Base-by-base conservation (phyloP, 1,140 invertebrate species). In the Oppia nitens region DNA sequence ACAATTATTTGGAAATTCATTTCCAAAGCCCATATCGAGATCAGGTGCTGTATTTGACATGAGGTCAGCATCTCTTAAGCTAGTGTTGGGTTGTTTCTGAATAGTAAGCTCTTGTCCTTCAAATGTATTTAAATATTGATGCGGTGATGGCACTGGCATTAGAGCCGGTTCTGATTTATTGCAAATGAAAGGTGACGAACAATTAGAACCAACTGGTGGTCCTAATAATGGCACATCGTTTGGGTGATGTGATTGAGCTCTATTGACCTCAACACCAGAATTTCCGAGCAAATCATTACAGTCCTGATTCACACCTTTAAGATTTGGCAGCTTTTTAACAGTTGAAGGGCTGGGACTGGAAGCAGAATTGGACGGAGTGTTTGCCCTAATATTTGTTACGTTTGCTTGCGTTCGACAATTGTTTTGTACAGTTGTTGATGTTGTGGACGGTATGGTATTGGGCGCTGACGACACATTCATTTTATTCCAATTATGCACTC, bases 91-190 rank as follows among this genome's bases (percentile, higher is more conserved):
- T 73, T 94, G 90, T 72, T 93, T 94, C 70, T 93, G 90, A 73
- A 94, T 95, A 55, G 89, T 93, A 62, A 94, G 73, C 76, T 95
- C 91, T 77, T 95, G 90, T 50, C 89, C 89, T 77, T 94, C 89
- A 73, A 94, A 93, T 60, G 87, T 83, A 77, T 89, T 92, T 60
- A 93, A 78, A 77, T 93, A 94, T 65, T 89, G 87, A 69, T 94
- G 92, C 27, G 91, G 89, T 57, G 90, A 93, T 60, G 90, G 91
- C 63, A 93, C 89, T 48, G 89, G 89, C 86, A 94, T 93, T 62
- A 95, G 74, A 74, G 90, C 91, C 26, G 86, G 83, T 72, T 90
- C 87, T 73, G 40, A 29, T 45, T 57, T 57, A 24, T 40, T 40
- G 32, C 40, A 17, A 27, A 14, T n/a, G 40, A 57, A 57, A n/a